These are phyloP conservation scores for Mormyrus hasselquistii DNA, from an alignment of 2,797 vertebrate species.

Conservation along the genomic window DNA sequence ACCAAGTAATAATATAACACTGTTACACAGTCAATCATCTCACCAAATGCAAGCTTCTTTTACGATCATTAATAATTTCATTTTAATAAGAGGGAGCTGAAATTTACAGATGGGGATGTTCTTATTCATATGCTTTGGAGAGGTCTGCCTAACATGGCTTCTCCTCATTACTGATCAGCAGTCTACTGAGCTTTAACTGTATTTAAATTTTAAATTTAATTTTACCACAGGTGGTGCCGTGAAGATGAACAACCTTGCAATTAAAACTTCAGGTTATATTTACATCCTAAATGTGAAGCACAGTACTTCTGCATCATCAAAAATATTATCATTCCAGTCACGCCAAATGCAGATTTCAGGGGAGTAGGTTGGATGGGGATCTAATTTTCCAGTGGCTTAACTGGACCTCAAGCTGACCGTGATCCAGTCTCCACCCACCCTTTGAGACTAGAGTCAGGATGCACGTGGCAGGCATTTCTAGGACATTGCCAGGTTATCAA, in stretches of 20 bases:
- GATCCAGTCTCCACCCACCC: slow-evolving; percentile 35
- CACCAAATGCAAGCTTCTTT: slow-evolving; percentile 18
- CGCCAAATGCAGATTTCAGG: background rate
- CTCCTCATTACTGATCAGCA: background rate
- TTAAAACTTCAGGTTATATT: background rate
- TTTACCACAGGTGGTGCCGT: background rate
- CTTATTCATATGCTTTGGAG: background rate
- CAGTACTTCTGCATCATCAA: slow-evolving; percentile 29
- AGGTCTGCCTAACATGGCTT: background rate
- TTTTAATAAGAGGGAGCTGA: background rate
- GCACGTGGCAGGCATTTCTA: slow-evolving; percentile 18
- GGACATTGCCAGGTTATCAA: background rate
- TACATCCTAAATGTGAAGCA: slow-evolving; percentile 30
- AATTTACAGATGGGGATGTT: background rate
- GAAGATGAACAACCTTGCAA: background rate
- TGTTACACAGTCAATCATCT: slow-evolving; percentile 23
- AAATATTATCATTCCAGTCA: background rate
- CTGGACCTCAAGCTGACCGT: slow-evolving; percentile 42
- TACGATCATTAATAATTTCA: background rate
- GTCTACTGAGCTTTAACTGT: background rate
- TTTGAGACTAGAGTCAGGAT: slow-evolving; percentile 22
- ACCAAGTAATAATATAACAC: slow-evolving; percentile 34
- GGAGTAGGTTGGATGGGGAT: slow-evolving; percentile 12
- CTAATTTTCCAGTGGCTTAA: slow-evolving; percentile 45
- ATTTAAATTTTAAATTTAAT: background rate